Evolutionary conservation across 2,888 invertebrate genomes (phyloP), one percentile per base, ranked within the genome.

Genomic region (Microctonus hyperodae): DNA sequence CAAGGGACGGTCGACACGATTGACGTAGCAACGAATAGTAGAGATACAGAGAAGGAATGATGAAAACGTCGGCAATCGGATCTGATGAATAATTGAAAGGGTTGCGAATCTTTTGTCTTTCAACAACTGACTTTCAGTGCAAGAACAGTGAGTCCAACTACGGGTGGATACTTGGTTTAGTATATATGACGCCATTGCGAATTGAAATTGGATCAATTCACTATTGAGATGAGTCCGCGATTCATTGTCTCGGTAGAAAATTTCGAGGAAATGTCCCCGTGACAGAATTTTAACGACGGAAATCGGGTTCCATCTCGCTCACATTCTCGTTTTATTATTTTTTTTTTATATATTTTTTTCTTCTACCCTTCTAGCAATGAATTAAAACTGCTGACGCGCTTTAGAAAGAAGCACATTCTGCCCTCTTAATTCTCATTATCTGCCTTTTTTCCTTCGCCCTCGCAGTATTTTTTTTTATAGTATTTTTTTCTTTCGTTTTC

Each of bases 51-150:
- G 31, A 55, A 44, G 44, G 61, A 51, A 25, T 61, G 40, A 50
- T 35, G 58, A 64, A 60, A 66, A 65, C 59, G 66, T 55, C 69
- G 66, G 62, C 69, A 65, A 48, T 65, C 68, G 62, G 71, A 67
- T 68, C 67, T 66, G 53, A 28, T 67, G 73, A 75, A 76, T 76
- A 74, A 76, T 75, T 73, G 64, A 74, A 74, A 72, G 67, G 68
- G 69, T 72, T 68, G 69, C 63, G 65, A 68, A 66, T 73, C 70
- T 69, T 73, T 73, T 74, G 72, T 70, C 67, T 57, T 59, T 37
- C 62, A 58, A 66, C 61, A 70, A 70, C 62, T 60, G 69, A 65
- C 61, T 65, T 69, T 53, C 58, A 48, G 28, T 31, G 48, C 16
- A n/a, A 48, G 37, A 50, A 48, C 37, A 44, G 44, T 16, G 28